Evolutionary conservation across 2,797 vertebrate genomes (phyloP).

Genomic region (Acropternis orthonyx): DNA sequence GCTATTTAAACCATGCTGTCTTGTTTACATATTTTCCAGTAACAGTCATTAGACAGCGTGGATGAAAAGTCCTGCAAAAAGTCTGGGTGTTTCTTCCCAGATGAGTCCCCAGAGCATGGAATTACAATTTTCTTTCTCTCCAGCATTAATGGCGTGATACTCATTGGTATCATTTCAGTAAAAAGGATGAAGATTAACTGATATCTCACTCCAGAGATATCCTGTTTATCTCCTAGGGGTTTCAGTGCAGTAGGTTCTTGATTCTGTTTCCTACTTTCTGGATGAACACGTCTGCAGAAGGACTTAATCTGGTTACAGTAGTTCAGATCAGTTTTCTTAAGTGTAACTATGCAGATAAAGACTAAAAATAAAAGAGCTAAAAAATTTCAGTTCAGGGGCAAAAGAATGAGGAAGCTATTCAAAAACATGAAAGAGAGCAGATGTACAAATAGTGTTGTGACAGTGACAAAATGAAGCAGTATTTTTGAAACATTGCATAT

Average conservation of each 20-base stretch:
- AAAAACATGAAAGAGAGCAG: not conserved
- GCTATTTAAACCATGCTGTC: not conserved
- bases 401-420: not conserved
- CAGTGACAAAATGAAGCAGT: constrained; percentile 17
- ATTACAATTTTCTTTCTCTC: not conserved
- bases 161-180: not conserved
- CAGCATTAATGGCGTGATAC: not conserved
- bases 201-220: not conserved
- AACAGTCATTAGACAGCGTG: not conserved
- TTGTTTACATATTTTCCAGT: not conserved
- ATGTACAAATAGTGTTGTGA: constrained; percentile 3
- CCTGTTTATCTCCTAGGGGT: not conserved
- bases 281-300: not conserved
- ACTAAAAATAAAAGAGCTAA: not conserved
- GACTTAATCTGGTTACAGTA: not conserved
- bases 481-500: not conserved
- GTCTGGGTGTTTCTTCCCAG: not conserved
- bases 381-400: not conserved
- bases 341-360: not conserved
- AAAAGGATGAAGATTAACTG: not conserved
- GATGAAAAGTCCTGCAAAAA: not conserved
- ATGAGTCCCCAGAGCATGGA: not conserved
- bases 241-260: not conserved
- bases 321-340: not conserved
- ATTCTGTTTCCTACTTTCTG: not conserved